Base-by-base conservation (phyloP, 2,113 vertebrate genomes). In the Mionectes macconnelli region DNA sequence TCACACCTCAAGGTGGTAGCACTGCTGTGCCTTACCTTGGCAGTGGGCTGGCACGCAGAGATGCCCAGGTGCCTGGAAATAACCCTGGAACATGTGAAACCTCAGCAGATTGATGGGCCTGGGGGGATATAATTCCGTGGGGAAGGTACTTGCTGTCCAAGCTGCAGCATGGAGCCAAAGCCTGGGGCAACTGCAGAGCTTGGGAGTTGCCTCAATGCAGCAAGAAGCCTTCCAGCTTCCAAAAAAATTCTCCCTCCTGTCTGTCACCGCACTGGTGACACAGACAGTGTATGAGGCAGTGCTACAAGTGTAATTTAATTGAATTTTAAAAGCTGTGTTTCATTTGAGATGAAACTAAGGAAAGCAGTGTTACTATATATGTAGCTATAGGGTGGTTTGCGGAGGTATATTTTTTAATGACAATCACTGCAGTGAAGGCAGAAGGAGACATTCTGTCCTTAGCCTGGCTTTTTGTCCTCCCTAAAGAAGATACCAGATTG, bases 221-320 rank as follows among this genome's bases (percentile, higher is more conserved):
- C 27, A 66, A 66, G n/a, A 60, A 84, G 33, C 3, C 23, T 59
- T 77, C 31, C 49, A 83, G 23, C 12, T 84, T 69, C 40, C 30
- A 40, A 14, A 27, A 73, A 60, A 30, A 4, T 10, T 31, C 39
- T 63, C n/a, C 12, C 4, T 69, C 7, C 24, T 12, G 3, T 37
- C 40, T 20, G 40, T 37, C 50, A 60, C 4, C 9, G 2, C 24
- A 23, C 24, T 37, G 22, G 50, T 66, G 55, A 69, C 23, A 12
- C 27, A 66, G 31, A 23, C 1, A 1, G 8, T 1, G 0, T 22
- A 16, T 52, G 24, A 89, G 30, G 6, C 14, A 59, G 20, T 12
- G 19, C 13, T 62, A 25, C 21, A 57, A 50, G 50, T 4, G 3
- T 30, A 30, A 63, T 30, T 14, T 13, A 63, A 63, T 14, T 42